Conservation (phyloP, 2,797 vertebrate species). For the Gobionotothen gibberifrons region DNA sequence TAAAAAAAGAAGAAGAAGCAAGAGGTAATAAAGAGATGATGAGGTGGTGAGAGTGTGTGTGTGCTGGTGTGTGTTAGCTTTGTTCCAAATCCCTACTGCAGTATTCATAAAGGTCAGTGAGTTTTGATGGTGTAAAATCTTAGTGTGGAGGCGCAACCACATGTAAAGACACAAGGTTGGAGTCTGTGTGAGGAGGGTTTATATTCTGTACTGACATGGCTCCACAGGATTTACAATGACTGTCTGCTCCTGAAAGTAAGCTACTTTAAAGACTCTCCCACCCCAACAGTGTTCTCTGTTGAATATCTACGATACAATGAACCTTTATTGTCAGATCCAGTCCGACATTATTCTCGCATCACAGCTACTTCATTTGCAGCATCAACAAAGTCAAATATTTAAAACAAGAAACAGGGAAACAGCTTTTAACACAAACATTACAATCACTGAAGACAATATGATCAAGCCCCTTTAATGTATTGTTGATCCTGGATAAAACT, state of each 20-base stretch:
- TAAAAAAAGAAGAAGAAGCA: constrained; percentile 46
- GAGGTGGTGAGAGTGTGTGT: constrained; percentile 32
- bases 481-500: too few species aligned
- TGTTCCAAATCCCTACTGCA: constrained; percentile 63
- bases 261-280: not conserved
- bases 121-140: constrained; percentile 58
- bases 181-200: not conserved
- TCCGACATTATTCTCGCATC: too few species aligned
- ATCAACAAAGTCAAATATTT: too few species aligned
- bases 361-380: too few species aligned
- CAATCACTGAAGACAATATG: too few species aligned
- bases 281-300: not conserved
- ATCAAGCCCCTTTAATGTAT: too few species aligned
- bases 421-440: too few species aligned
- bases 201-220: constrained; percentile 19
- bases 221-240: constrained; percentile 10
- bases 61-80: constrained; percentile 32
- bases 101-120: constrained; percentile 78
- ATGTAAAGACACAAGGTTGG: constrained; percentile 17
- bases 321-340: too few species aligned
- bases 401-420: too few species aligned
- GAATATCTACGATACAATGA: not conserved
- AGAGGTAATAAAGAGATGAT: constrained; percentile 65
- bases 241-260: constrained; percentile 4
- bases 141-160: constrained; percentile 12